Conservation (phyloP, 2,113 vertebrate species). For the Ciconia maguari region DNA sequence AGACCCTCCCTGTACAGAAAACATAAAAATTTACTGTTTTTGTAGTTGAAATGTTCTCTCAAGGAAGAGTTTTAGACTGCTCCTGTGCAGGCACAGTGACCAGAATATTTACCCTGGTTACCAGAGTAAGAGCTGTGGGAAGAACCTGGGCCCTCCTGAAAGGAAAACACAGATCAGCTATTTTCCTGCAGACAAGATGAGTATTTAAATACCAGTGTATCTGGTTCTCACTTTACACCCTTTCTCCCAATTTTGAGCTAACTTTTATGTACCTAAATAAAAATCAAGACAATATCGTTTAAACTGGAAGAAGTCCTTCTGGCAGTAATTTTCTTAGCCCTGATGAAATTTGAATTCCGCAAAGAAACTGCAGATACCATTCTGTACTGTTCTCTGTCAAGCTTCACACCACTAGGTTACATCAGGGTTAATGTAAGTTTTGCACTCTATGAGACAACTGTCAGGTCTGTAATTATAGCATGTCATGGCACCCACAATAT, state of each 20-base stretch:
- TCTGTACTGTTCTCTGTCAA: not conserved
- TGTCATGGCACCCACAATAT: not conserved
- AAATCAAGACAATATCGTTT: not conserved
- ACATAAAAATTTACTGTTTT: not conserved
- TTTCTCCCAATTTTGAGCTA: not conserved
- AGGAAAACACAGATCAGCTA: not conserved
- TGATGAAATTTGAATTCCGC: not conserved
- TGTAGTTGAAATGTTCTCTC: not conserved
- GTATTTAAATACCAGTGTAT: not conserved
- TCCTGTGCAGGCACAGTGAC: not conserved
- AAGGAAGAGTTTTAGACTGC: not conserved
- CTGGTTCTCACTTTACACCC: accelerated
- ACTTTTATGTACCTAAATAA: not conserved
- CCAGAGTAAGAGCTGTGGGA: not conserved
- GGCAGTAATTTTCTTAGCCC: not conserved
- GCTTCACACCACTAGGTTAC: not conserved
- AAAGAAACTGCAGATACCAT: not conserved
- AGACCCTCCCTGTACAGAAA: not conserved
- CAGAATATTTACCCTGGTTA: slow-evolving; percentile 30
- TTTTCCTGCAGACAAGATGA: not conserved
- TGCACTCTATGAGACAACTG: not conserved
- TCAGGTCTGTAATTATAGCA: not conserved
- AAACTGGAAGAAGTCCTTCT: not conserved
- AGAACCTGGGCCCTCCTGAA: not conserved
- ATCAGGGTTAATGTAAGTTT: not conserved